Base-by-base conservation (phyloP, 2,797 vertebrate genomes). In the Sarcophilus harrisii region DNA sequence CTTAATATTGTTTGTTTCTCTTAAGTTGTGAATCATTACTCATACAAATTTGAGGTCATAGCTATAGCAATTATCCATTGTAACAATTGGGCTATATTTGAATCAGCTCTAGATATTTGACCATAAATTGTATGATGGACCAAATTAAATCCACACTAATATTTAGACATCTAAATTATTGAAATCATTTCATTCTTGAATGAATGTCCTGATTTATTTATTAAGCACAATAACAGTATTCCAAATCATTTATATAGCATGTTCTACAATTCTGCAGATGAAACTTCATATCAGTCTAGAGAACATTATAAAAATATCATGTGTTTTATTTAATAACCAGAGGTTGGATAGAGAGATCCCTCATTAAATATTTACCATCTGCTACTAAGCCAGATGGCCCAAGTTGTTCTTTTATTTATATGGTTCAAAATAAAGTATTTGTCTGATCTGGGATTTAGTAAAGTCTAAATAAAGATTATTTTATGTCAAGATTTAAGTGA, bases 321-420 rank as follows among this genome's bases (percentile, higher is more conserved):
- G 91, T 52, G n/a, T 96, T 97, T 92, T 96, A 97, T 97, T 97
- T 97, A 97, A 98, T 97, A 97, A 97, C 95, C 90, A 89, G 93
- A 97, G 89, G 96, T 89, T 62, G 89, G 87, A 95, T 90, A 92
- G 96, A 96, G 94, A 54, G 96, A 96, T 95, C 92, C 93, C 62
- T 97, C 96, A 95, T 97, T 97, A 97, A 97, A 97, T 97, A 98
- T 97, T 98, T 97, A 96, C 97, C 97, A 97, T 97, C 97, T 98
- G 96, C 94, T 96, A 58, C 57, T 91, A 96, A 97, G 59, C 91
- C 97, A 98, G 97, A 97, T 97, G 97, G 97, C 62, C n/a, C 49
- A 96, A 91, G 54, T 91, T 93, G 32, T 58, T 95, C 57, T 96
- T 97, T 97, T 91, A 55, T 90, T 97, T 96, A 66, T 92, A 95